These are phyloP conservation scores for Melitaea athalia DNA, from an alignment of 2,888 invertebrate genomes.

Conservation along the genomic window DNA sequence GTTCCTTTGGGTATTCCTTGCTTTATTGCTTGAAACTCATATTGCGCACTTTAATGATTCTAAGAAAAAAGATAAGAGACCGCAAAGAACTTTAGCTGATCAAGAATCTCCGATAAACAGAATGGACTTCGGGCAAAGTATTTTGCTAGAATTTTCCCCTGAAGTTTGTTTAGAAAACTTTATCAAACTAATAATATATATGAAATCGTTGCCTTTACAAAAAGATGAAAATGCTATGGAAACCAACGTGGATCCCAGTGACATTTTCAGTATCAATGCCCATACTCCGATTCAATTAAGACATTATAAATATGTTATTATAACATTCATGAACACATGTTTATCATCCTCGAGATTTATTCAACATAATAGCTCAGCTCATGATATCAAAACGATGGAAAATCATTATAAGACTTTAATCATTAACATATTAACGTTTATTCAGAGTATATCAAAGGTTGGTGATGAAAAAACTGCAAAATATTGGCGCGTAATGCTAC, in stretches of 20 bases:
- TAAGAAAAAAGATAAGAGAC: conserved; percentile 62
- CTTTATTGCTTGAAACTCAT: conserved; percentile 87
- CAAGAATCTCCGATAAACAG: conserved; percentile 80
- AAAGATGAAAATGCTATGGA: conserved; percentile 78
- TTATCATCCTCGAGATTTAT: conserved; percentile 87
- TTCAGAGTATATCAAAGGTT: conserved; percentile 85
- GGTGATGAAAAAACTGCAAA: conserved; percentile 85
- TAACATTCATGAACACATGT: conserved; percentile 88
- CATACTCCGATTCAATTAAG: conserved; percentile 89
- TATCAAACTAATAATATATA: conserved; percentile 85
- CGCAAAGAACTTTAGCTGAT: conserved; percentile 58
- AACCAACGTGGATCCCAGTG: conserved; percentile 64
- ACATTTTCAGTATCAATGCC: conserved; percentile 84
- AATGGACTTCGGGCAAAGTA: conserved; percentile 85
- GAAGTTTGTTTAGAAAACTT: conserved; percentile 84
- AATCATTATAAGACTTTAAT: conserved; percentile 86
- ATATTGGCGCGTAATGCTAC: conserved; percentile 92
- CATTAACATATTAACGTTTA: conserved; percentile 85
- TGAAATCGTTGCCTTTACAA: conserved; percentile 85
- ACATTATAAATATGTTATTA: conserved; percentile 91
- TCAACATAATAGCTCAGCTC: conserved; percentile 82
- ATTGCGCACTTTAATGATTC: conserved; percentile 81
- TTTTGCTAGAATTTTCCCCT: conserved; percentile 86
- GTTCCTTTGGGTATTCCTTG: conserved; percentile 87
- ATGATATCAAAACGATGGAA: conserved; percentile 79